Base-by-base conservation (phyloP, 2,113 vertebrate genomes). In the Raja brachyura region DNA sequence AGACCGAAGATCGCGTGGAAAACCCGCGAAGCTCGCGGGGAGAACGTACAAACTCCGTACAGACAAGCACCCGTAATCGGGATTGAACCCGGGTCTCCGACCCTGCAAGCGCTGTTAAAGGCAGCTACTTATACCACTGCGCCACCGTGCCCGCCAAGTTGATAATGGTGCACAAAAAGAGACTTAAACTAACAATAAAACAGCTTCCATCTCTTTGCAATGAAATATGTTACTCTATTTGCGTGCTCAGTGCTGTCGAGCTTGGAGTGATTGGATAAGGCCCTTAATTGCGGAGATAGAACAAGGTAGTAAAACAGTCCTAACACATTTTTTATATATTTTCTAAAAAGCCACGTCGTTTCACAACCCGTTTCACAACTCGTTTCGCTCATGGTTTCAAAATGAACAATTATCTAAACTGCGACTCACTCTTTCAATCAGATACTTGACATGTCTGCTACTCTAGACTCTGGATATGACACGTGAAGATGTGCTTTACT, bases 391-490 rank as follows among this genome's bases (percentile, higher is more conserved):
- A 28, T 54, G 11, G 31, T 74, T n/a, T 86, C 54, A 25, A 39
- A 39, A 14, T 92, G 68, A 11, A 25, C 33, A 92, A 13, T 74
- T 92, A 48, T 28, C 66, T 92, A 14, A 92, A 73, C 66, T 92
- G 39, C 66, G 18, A 28, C 39, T 73, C 18, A 39, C 63, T 70
- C 33, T 92, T 48, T 92, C 90, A 48, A 54, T 73, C 20, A 54
- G 11, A 92, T 14, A 74, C 33, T 28, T 92, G 6, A 54, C 59
- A 74, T 22, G 81, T 59, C 54, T 59, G 81, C 39, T 56, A 28
- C 25, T 92, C 54, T 48, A 31, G 54, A 92, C 39, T 92, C 68
- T 92, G 90, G 63, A 92, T 54, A 92, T 92, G 90, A 92, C 90
- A 70, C 25, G 2, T 39, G 14, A 74, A 73, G 66, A 54, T 11